These are phyloP conservation scores for Rhineura floridana DNA, from an alignment of 2,113 vertebrate species.

Conservation along the genomic window DNA sequence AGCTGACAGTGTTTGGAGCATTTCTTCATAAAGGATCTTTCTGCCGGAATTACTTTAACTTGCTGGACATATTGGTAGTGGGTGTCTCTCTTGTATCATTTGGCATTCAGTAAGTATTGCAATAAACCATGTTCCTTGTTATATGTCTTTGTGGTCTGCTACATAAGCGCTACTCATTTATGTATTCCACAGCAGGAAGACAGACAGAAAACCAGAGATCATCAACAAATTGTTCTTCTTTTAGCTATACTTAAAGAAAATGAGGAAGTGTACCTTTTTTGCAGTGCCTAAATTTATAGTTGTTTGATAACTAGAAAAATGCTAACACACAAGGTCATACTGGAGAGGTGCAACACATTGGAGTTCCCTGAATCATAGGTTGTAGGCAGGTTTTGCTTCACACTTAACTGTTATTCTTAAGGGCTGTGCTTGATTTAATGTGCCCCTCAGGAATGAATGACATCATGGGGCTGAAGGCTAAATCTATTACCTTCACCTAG, in stretches of 20 bases:
- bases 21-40: slow-evolving; percentile 98
- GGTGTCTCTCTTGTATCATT: slow-evolving; percentile 98
- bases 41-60: slow-evolving; percentile 98
- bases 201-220: rapidly evolving
- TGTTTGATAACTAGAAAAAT: background rate
- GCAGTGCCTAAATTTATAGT: background rate
- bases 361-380: background rate
- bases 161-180: background rate
- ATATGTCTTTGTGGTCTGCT: background rate
- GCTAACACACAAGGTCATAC: background rate
- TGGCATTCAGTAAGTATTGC: slow-evolving; percentile 94
- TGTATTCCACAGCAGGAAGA: background rate
- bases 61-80: slow-evolving; percentile 96
- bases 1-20: slow-evolving; percentile 98
- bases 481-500: background rate
- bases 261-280: background rate
- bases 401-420: background rate
- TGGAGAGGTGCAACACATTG: background rate
- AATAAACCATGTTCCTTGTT: slow-evolving; percentile 30
- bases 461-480: background rate
- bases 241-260: background rate
- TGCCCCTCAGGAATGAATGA: background rate
- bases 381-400: background rate
- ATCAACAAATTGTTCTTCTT: slow-evolving; percentile 1
- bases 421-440: background rate